A percentile compares a stretch with the other conserved stretches of the same genome.
Evolutionary conservation across 2,113 vertebrate species (phyloP).

Genomic region (Sceloporus undulatus): DNA sequence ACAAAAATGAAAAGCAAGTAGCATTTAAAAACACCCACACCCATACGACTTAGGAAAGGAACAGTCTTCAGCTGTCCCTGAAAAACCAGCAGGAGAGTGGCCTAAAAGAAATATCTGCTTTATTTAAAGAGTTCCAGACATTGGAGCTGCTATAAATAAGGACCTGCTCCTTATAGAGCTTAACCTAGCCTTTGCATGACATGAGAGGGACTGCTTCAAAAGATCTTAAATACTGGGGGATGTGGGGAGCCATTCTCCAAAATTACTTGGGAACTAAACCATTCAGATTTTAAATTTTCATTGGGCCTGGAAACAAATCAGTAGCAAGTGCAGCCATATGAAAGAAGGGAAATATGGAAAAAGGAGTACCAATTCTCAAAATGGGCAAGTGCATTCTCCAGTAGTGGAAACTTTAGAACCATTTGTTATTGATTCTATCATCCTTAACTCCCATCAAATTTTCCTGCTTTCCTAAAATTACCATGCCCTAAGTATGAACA

Average conservation of each 20-base stretch:
- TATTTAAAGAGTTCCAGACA: not conserved
- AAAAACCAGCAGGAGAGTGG: not conserved
- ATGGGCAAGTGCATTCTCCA: not conserved
- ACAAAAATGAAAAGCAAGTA: not conserved
- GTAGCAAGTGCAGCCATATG: not conserved
- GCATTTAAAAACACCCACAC: not conserved
- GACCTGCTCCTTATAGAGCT: not conserved
- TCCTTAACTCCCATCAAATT: not conserved
- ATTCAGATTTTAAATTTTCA: not conserved
- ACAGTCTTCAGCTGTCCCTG: not conserved
- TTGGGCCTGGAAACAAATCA: not conserved
- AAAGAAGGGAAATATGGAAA: not conserved
- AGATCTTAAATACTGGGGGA: not conserved
- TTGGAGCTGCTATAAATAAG: not conserved
- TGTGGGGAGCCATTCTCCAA: not conserved
- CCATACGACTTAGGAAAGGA: not conserved
- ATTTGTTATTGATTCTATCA: not conserved
- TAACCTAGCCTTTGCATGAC: not conserved
- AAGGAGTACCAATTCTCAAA: not conserved
- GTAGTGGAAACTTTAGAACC: not conserved
- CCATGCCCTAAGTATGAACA: no score
- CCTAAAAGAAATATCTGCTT: not conserved
- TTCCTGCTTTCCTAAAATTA: not conserved
- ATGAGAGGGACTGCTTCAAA: not conserved
- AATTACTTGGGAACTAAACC: not conserved